A percentile compares a stretch with the other conserved stretches of the same genome.
Evolutionary conservation across 2,113 vertebrate genomes (phyloP).

Genomic region (Larimichthys crocea): DNA sequence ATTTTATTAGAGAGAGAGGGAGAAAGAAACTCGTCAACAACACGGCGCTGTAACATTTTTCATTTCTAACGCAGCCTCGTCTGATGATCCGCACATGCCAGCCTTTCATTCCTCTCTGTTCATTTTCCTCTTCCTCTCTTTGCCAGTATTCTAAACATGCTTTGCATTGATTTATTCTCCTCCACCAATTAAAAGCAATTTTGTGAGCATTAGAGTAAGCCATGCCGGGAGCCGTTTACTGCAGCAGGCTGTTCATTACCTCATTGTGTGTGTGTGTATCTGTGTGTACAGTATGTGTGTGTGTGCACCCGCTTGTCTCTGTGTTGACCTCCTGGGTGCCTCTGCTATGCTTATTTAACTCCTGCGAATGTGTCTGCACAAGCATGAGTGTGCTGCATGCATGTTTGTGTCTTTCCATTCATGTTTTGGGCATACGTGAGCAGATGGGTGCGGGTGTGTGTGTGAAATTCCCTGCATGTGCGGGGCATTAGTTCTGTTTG

Average conservation of each 20-base stretch:
- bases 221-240: slow-evolving; percentile 67
- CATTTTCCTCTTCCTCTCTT: slow-evolving; percentile 19
- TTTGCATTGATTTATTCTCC: slow-evolving; percentile 78
- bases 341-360: slow-evolving; percentile 49
- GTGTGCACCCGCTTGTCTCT: slow-evolving; percentile 7
- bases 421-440: slow-evolving; percentile 54
- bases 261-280: slow-evolving; percentile 32
- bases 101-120: slow-evolving; percentile 19
- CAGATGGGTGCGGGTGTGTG: slow-evolving; percentile 60
- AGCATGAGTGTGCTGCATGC: slow-evolving; percentile 2
- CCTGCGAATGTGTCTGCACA: slow-evolving; percentile 33
- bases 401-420: slow-evolving; percentile 27
- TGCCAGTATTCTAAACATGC: slow-evolving; percentile 59
- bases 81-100: slow-evolving; percentile 19
- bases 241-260: slow-evolving; percentile 67
- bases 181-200: slow-evolving; percentile 82
- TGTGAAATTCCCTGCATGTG: slow-evolving; percentile 65
- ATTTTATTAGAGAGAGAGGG: slow-evolving; percentile 6
- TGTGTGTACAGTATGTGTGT: not conserved
- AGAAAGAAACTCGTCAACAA: not conserved
- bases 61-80: slow-evolving; percentile 3
- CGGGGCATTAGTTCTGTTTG: slow-evolving; percentile 70
- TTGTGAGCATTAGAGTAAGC: slow-evolving; percentile 76
- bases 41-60: slow-evolving; percentile 17
- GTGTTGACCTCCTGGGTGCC: slow-evolving; percentile 55